Percentiles rank a stretch among this genome's conserved stretches.
Conservation (phyloP, 2,797 vertebrate species). For the Tenualosa ilisha region DNA sequence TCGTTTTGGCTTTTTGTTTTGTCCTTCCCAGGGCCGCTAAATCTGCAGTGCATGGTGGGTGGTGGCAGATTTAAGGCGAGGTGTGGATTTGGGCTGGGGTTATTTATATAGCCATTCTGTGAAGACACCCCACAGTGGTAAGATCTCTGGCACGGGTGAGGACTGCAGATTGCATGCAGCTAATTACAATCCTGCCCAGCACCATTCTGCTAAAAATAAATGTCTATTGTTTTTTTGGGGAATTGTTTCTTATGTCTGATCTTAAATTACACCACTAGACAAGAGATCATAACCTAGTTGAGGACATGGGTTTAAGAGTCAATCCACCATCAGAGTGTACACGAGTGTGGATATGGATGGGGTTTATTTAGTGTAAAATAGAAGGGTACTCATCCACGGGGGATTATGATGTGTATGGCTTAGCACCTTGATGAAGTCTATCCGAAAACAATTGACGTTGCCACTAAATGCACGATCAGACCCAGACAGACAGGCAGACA, state of each 20-base stretch:
- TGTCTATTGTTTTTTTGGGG: constrained; percentile 4
- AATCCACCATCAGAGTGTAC: background rate
- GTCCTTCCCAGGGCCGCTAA: background rate
- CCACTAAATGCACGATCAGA: too few species aligned
- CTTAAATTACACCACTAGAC: background rate
- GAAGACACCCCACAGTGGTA: constrained; percentile 29
- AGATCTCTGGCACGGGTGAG: constrained; percentile 35
- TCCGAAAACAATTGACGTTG: background rate
- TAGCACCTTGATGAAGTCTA: background rate
- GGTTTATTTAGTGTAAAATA: background rate
- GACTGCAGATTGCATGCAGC: constrained; percentile 13
- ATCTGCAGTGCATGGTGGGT: background rate
- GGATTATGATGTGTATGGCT: background rate
- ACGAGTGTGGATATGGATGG: background rate
- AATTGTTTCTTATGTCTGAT: background rate
- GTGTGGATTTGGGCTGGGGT: constrained; percentile 31
- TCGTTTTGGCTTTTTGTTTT: background rate
- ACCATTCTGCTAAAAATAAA: constrained; percentile 34
- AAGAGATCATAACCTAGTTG: background rate
- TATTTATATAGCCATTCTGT: constrained; percentile 34
- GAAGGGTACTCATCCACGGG: background rate
- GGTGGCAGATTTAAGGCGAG: constrained; percentile 31
- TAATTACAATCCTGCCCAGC: constrained; percentile 34
- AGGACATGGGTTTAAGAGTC: background rate
- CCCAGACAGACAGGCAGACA: background rate